phyloP scores from a whole-genome alignment of 2,888 invertebrate species.

The Anthrax anthrax region DNA sequence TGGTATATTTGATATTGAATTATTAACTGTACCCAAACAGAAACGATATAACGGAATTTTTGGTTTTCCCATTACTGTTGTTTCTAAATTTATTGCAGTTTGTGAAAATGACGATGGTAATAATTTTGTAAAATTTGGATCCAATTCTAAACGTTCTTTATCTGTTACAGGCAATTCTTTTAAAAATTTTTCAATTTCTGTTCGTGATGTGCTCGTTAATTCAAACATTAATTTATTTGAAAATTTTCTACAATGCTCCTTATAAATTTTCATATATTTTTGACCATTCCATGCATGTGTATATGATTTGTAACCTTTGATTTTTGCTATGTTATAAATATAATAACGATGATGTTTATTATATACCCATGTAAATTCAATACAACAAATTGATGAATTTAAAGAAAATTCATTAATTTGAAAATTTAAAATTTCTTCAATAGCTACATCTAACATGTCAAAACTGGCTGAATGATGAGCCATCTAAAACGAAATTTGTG shows the following conservation, averaged over 20 bases:
- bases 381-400: not conserved
- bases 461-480: not conserved
- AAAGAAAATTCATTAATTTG: not conserved
- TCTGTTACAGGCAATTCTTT: too few relatives aligned
- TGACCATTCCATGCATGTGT: not conserved
- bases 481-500: not conserved
- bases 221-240: not conserved
- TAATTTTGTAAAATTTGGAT: too few relatives aligned
- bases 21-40: not conserved
- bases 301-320: not conserved
- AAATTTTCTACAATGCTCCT: not conserved
- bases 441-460: not conserved
- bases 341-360: not conserved
- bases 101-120: not conserved
- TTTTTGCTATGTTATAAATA: not conserved
- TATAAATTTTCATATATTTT: not conserved
- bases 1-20: not conserved
- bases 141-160: too few relatives aligned
- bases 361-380: conserved; percentile 1
- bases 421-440: not conserved
- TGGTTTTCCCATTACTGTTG: not conserved
- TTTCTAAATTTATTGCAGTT: not conserved
- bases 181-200: not conserved
- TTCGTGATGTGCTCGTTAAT: not conserved
- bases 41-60: conserved; percentile 2